Conservation (phyloP, 2,888 invertebrate species). For the Meteorus colon region DNA sequence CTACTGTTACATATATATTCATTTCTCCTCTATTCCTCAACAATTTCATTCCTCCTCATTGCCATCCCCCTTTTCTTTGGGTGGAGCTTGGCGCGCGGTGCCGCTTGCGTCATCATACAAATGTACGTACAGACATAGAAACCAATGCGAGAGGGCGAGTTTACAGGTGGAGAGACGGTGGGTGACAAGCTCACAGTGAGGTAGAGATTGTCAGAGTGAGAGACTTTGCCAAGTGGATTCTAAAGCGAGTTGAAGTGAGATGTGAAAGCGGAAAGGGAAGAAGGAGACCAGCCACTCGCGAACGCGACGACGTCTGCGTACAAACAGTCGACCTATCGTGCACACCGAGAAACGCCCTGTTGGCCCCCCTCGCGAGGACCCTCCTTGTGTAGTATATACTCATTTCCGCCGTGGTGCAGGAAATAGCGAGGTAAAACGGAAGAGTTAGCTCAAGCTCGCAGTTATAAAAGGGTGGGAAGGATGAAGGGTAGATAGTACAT, state of each 20-base stretch:
- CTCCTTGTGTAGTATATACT: slow-evolving; percentile 6
- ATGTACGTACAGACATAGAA: slow-evolving; percentile 69
- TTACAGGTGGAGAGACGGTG: slow-evolving; percentile 50
- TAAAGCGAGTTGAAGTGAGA: slow-evolving; percentile 22
- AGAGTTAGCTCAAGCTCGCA: slow-evolving; percentile 46
- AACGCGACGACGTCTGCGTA: slow-evolving; percentile 64
- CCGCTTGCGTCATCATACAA: slow-evolving; percentile 68
- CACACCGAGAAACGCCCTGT: slow-evolving; percentile 56
- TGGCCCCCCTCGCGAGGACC: slow-evolving; percentile 53
- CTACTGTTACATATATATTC: slow-evolving; percentile 44
- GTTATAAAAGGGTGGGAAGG: slow-evolving; percentile 42
- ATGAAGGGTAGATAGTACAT: slow-evolving; percentile 26
- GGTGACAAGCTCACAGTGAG: not conserved
- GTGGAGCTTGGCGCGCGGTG: slow-evolving; percentile 66
- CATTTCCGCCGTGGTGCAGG: slow-evolving; percentile 35
- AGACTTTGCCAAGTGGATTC: too few relatives aligned
- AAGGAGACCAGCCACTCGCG: slow-evolving; percentile 29
- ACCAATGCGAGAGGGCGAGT: slow-evolving; percentile 68
- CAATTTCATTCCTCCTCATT: slow-evolving; percentile 13
- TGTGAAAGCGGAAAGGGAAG: slow-evolving; percentile 35
- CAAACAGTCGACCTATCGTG: slow-evolving; percentile 55
- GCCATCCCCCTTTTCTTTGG: slow-evolving; percentile 57
- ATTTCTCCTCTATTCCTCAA: slow-evolving; percentile 48
- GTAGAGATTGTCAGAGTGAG: too few relatives aligned
- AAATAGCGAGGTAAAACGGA: slow-evolving; percentile 1